Base-by-base conservation (phyloP, 1,140 invertebrate genomes). In the Brevipalpus yothersi region DNA sequence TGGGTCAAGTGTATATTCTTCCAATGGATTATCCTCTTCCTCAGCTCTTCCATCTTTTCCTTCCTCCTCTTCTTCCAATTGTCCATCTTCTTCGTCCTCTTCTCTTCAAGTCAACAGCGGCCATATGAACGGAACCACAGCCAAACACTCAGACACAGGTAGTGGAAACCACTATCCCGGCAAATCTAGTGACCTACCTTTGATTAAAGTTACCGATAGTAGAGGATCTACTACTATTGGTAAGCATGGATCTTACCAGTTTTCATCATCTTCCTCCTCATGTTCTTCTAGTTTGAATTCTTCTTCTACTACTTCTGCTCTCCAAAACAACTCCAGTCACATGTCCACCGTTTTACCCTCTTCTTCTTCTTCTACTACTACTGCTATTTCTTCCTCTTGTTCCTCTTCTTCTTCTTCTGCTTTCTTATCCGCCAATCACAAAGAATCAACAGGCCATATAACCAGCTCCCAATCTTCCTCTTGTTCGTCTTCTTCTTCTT, bases 21-120 rank as follows among this genome's bases (percentile, higher is more conserved):
- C 31, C n/a, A n/a, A n/a, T 31, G 31, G 31, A 31, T 31, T 31
- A 5, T 31, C 31, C 5, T 31, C 31, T 31, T 31, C 31, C 31
- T 31, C 31, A 31, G 31, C 31, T 31, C 31, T 31, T 31, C 31
- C 49, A 13, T n/a, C 49, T 19, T n/a, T 10, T 51, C 21, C 49
- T 66, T 94, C 88, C 68, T 91, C 84, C 70, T 97, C 97, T 71
- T 98, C 93, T 68, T 86, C 85, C 54, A 84, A 81, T 71, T 89
- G 97, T 69, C 97, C 91, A 69, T 97, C 91, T 69, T 98, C 94
- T 51, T 51, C 7, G 2, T 45, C 43, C 1, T 45, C 43, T 51
- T 51, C 49, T 3, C 49, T 51, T 19, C 49, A 19, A 19, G 49
- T 51, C 49, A 51, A 51, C 49, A 51, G 21, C 12, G 12, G n/a